Conservation (phyloP, 1,140 invertebrate species). For the Lepeophtheirus salmonis region DNA sequence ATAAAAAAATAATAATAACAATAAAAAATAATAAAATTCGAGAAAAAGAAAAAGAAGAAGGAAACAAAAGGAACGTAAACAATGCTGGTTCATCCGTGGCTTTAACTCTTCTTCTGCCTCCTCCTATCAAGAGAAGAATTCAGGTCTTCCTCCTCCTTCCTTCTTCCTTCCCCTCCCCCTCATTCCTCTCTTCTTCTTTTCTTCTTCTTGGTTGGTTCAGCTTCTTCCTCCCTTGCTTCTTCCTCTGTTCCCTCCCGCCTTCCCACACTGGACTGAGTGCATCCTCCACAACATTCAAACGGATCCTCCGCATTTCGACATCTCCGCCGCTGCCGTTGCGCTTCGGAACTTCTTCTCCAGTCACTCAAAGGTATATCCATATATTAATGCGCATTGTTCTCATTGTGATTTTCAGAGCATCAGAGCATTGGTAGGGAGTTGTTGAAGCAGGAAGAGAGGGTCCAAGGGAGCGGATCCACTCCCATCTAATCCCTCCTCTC, state of each 20-base stretch:
- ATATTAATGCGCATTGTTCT: too few species aligned
- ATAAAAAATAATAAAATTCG: neutral
- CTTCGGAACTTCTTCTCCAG: neutral
- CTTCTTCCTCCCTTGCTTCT: neutral
- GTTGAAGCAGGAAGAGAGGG: too few species aligned
- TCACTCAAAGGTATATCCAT: too few species aligned
- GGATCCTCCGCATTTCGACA: neutral
- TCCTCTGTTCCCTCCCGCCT: neutral
- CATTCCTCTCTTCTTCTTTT: neutral
- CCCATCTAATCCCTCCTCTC: too few species aligned
- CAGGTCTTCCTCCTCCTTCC: neutral
- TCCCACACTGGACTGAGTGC: neutral
- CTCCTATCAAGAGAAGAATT: too few species aligned
- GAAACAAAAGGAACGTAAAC: neutral
- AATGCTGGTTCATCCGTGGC: neutral
- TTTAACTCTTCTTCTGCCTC: neutral
- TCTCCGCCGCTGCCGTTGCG: neutral
- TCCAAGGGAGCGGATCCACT: too few species aligned
- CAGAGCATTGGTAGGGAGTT: too few species aligned
- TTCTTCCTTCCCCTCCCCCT: neutral
- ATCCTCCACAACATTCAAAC: neutral
- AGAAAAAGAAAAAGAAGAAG: neutral
- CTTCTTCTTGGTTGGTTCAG: neutral
- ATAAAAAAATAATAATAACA: neutral
- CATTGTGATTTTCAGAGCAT: too few species aligned